Percentiles rank a stretch among this genome's conserved stretches.
phyloP scores from a whole-genome alignment of 2,113 vertebrate species.

The Gymnobelideus leadbeateri region DNA sequence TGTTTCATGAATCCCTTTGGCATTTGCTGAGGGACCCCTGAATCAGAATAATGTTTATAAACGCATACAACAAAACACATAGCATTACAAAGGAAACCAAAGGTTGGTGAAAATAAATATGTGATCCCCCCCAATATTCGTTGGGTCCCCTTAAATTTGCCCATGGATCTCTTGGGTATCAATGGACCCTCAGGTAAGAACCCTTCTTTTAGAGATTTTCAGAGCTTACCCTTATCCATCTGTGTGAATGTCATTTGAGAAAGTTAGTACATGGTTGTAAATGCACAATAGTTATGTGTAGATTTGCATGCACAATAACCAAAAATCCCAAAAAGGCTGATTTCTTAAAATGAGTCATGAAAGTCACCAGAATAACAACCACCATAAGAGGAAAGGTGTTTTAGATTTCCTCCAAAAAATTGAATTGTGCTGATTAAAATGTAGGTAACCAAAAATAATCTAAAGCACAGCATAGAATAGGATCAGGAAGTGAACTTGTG shows the following conservation, averaged over 20 bases:
- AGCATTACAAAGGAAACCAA: not conserved
- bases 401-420: not conserved
- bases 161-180: not conserved
- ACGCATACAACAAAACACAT: not conserved
- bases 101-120: not conserved
- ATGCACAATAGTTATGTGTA: not conserved
- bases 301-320: not conserved
- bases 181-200: not conserved
- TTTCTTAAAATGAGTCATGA: not conserved
- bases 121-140: not conserved
- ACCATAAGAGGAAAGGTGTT: not conserved
- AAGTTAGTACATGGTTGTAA: not conserved
- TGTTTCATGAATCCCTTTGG: not conserved
- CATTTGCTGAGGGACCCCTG: not conserved
- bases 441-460: not conserved
- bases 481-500: not conserved
- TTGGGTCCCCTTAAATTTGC: not conserved
- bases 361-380: not conserved
- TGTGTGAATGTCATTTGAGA: not conserved
- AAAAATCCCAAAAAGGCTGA: not conserved
- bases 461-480: not conserved
- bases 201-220: not conserved
- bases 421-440: not conserved
- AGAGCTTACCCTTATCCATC: not conserved
- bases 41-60: not conserved